Evolutionary conservation across 2,113 vertebrate species (phyloP).

Genomic region (Pangasianodon hypophthalmus): DNA sequence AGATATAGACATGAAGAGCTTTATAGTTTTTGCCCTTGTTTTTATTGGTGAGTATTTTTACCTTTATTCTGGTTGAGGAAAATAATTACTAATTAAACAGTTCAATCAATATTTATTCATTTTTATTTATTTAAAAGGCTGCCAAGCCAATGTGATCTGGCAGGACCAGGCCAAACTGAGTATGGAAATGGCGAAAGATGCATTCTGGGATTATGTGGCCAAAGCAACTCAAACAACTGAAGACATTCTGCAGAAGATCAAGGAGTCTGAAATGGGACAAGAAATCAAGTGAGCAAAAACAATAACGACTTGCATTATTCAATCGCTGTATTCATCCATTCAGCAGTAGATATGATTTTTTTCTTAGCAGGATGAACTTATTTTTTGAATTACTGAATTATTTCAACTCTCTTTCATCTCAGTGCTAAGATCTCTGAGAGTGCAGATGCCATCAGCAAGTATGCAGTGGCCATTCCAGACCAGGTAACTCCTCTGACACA

Average conservation of each 20-base stretch:
- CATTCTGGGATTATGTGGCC: conserved; percentile 56
- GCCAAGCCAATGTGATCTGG: conserved; percentile 45
- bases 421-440: conserved; percentile 53
- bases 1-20: conserved; percentile 64
- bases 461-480: conserved; percentile 39
- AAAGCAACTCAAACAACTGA: conserved; percentile 49
- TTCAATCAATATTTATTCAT: background rate
- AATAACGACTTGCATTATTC: background rate
- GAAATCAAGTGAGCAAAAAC: background rate
- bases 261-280: background rate
- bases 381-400: background rate
- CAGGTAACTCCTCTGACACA: conserved; percentile 52
- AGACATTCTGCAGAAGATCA: conserved; percentile 45
- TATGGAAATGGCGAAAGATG: conserved; percentile 49
- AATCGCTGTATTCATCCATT: background rate
- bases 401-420: conserved; percentile 19
- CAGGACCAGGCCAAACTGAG: conserved; percentile 38
- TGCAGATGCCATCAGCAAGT: conserved; percentile 31
- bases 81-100: background rate
- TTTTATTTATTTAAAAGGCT: conserved; percentile 33
- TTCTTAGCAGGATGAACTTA: background rate
- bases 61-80: background rate
- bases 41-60: conserved; percentile 60
- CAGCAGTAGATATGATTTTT: background rate
- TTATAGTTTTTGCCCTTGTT: conserved; percentile 55